Evolutionary conservation across 2,888 invertebrate genomes (phyloP).

Genomic region (Tachina fera): DNA sequence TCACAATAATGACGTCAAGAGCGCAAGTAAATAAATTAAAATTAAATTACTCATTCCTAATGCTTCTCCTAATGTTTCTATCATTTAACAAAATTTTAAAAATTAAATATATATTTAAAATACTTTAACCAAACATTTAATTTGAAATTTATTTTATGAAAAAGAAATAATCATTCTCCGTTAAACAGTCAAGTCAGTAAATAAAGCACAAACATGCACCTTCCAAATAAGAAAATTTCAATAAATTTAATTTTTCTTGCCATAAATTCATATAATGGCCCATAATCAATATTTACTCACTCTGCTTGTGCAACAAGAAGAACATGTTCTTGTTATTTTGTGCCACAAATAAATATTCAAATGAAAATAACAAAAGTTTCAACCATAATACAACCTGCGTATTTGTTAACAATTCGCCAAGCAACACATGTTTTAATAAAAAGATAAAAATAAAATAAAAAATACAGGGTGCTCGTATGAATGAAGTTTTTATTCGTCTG

Average conservation of each 20-base stretch:
- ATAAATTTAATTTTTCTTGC: slow-evolving; percentile 69
- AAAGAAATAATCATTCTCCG: slow-evolving; percentile 38
- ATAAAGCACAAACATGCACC: slow-evolving; percentile 59
- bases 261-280: slow-evolving; percentile 70
- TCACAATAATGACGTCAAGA: not conserved
- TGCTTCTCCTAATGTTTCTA: too few relatives aligned
- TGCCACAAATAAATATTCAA: slow-evolving; percentile 25
- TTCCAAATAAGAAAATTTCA: slow-evolving; percentile 65
- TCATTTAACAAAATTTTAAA: too few relatives aligned
- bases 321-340: slow-evolving; percentile 59
- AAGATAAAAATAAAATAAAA: slow-evolving; percentile 25
- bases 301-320: slow-evolving; percentile 61
- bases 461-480: slow-evolving; percentile 58
- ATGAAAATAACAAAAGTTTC: slow-evolving; percentile 1
- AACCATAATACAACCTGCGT: slow-evolving; percentile 60
- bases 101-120: not conserved
- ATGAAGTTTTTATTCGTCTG: slow-evolving; percentile 9
- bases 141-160: slow-evolving; percentile 16
- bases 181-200: slow-evolving; percentile 49
- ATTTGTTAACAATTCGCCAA: slow-evolving; percentile 70
- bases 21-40: not conserved
- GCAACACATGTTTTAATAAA: slow-evolving; percentile 70
- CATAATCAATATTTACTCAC: slow-evolving; percentile 71
- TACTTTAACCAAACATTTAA: slow-evolving; percentile 1
- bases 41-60: not conserved